Percentiles rank a stretch among this genome's conserved stretches.
Evolutionary conservation across 92 coral and sea anemone genomes (phyloP).

Genomic region (Epizoanthus illoricatus): DNA sequence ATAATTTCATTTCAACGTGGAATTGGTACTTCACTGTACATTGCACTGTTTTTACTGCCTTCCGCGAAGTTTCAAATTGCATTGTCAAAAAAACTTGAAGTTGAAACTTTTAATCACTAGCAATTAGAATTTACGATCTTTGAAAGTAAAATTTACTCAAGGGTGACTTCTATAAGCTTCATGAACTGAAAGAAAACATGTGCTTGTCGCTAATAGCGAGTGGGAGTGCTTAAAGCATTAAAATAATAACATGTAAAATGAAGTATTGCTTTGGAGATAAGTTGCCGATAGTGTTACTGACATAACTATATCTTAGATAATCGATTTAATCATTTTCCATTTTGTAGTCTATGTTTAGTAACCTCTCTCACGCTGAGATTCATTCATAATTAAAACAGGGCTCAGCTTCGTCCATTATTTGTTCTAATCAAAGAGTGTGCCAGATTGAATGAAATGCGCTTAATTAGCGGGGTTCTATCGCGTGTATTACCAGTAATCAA

Average conservation of each 20-base stretch:
- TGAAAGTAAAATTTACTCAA: slow-evolving; percentile 69
- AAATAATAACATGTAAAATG: slow-evolving; percentile 10
- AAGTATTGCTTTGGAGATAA: slow-evolving; percentile 18
- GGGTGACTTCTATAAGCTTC: slow-evolving; percentile 1
- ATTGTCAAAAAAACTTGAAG: slow-evolving; percentile 35
- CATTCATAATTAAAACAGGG: slow-evolving; percentile 34
- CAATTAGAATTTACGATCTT: slow-evolving; percentile 56
- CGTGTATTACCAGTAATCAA: slow-evolving; percentile 70
- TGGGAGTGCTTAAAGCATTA: slow-evolving; percentile 7
- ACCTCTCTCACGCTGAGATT: neutral
- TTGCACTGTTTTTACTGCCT: neutral
- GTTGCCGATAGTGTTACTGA: neutral
- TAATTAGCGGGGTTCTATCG: slow-evolving; percentile 57
- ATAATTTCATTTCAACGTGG: neutral
- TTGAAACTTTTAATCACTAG: slow-evolving; percentile 49
- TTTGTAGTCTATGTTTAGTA: slow-evolving; percentile 10
- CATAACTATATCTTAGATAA: slow-evolving; percentile 40
- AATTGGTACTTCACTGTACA: neutral
- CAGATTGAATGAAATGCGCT: slow-evolving; percentile 52
- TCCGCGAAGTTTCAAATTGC: slow-evolving; percentile 11
- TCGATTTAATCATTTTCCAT: slow-evolving; percentile 19
- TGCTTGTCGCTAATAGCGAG: neutral
- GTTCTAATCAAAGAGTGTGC: slow-evolving; percentile 38
- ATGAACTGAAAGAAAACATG: neutral
- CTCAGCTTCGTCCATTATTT: slow-evolving; percentile 31